phyloP scores from a whole-genome alignment of 2,797 vertebrate species.

The Gambelia wislizenii region DNA sequence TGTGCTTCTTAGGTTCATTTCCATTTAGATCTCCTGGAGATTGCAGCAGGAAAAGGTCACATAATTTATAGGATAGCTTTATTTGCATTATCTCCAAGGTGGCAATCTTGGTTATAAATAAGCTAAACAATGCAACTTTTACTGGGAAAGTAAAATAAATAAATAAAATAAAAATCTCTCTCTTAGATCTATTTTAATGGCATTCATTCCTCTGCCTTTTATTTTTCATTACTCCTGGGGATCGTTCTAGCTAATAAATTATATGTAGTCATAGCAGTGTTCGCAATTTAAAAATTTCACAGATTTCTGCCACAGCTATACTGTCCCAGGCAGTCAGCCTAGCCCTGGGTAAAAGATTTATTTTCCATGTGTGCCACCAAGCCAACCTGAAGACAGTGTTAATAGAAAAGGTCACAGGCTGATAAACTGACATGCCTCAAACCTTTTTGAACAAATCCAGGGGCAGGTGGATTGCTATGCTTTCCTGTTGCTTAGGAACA shows the following conservation, averaged over 20 bases:
- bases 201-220: slow-evolving; percentile 36
- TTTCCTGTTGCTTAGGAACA: slow-evolving; percentile 70
- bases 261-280: slow-evolving; percentile 42
- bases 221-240: not conserved
- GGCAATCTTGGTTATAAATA: not conserved
- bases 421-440: slow-evolving; percentile 72
- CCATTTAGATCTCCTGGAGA: slow-evolving; percentile 13
- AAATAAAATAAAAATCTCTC: not conserved
- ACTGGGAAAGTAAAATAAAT: no score
- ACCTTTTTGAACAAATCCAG: slow-evolving; percentile 66
- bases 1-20: not conserved
- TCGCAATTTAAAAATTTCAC: slow-evolving; percentile 67
- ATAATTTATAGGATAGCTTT: not conserved
- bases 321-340: slow-evolving; percentile 51
- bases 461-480: slow-evolving; percentile 67
- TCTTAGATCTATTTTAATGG: slow-evolving; percentile 24
- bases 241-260: slow-evolving; percentile 68
- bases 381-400: slow-evolving; percentile 77
- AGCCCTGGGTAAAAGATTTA: slow-evolving; percentile 73
- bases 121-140: slow-evolving; percentile 29
- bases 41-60: slow-evolving; percentile 29
- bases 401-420: slow-evolving; percentile 79
- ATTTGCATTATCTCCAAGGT: slow-evolving; percentile 30
- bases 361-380: slow-evolving; percentile 69
- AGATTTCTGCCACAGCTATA: slow-evolving; percentile 55